These are phyloP conservation scores for Hucho hucho DNA, from an alignment of 2,113 vertebrate genomes.

Conservation along the genomic window DNA sequence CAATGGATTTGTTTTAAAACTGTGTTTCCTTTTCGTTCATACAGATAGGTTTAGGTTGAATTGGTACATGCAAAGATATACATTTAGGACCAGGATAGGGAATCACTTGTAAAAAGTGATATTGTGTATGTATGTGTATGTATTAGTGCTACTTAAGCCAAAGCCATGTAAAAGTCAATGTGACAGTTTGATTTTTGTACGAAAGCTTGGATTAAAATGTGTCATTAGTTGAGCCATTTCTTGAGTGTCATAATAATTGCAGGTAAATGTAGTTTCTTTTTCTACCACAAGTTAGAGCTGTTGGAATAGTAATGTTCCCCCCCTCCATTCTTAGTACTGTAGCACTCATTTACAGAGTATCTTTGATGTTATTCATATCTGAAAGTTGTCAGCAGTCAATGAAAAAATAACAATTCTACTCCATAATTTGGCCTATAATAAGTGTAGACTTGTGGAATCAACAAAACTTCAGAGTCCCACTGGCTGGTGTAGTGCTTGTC, in stretches of 20 bases:
- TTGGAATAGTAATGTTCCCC: neutral
- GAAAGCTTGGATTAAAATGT: neutral
- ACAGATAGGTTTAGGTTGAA: neutral
- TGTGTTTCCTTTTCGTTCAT: neutral
- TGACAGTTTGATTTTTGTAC: neutral
- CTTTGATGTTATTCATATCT: too few relatives aligned
- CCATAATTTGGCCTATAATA: too few relatives aligned
- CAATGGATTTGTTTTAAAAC: neutral
- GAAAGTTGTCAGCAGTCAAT: too few relatives aligned
- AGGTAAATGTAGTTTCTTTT: neutral
- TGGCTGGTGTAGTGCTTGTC: too few relatives aligned
- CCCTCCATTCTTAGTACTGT: too few relatives aligned
- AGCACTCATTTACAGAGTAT: too few relatives aligned
- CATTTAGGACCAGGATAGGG: neutral
- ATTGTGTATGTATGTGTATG: neutral
- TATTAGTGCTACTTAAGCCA: neutral
- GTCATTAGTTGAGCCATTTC: neutral
- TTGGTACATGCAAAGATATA: neutral
- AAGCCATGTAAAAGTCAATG: neutral
- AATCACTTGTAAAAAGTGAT: neutral
- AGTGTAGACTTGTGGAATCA: too few relatives aligned
- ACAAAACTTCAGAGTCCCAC: too few relatives aligned
- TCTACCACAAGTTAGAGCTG: neutral
- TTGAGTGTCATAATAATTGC: neutral
- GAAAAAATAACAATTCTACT: too few relatives aligned